A percentile compares a stretch with the other conserved stretches of the same genome.
phyloP scores from a whole-genome alignment of 2,797 vertebrate genomes.

The Myotis planiceps region DNA sequence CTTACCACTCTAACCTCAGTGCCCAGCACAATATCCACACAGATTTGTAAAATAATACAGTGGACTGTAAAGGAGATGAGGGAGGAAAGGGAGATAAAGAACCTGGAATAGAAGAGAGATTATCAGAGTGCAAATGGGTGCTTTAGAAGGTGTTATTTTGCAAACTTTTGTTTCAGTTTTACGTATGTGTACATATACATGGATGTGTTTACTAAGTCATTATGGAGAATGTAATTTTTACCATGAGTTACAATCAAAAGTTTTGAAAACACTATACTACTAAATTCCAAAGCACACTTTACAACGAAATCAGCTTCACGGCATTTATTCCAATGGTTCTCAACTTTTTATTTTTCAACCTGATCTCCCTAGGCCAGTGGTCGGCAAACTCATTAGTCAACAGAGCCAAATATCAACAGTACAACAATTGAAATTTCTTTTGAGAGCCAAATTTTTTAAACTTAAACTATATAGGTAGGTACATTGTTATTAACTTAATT shows the following conservation, averaged over 20 bases:
- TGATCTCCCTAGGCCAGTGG: background rate
- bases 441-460: no score
- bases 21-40: background rate
- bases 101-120: background rate
- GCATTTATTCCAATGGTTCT: background rate
- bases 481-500: no score
- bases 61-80: background rate
- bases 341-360: constrained; percentile 46
- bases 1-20: constrained; percentile 14
- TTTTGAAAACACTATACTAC: constrained; percentile 27
- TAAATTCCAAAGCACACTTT: constrained; percentile 39
- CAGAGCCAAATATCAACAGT: no score
- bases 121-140: background rate
- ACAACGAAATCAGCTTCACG: background rate
- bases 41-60: constrained; percentile 12
- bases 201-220: background rate
- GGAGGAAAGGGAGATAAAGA: background rate
- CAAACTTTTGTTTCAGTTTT: constrained; percentile 37
- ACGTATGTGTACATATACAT: background rate
- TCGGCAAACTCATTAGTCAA: no score
- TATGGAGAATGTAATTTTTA: constrained; percentile 34
- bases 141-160: background rate
- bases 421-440: no score
- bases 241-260: background rate
- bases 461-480: no score